Evolutionary conservation across 1,140 invertebrate genomes (phyloP), one percentile per base, ranked within the genome.

Genomic region (Stegodyphus dumicola): DNA sequence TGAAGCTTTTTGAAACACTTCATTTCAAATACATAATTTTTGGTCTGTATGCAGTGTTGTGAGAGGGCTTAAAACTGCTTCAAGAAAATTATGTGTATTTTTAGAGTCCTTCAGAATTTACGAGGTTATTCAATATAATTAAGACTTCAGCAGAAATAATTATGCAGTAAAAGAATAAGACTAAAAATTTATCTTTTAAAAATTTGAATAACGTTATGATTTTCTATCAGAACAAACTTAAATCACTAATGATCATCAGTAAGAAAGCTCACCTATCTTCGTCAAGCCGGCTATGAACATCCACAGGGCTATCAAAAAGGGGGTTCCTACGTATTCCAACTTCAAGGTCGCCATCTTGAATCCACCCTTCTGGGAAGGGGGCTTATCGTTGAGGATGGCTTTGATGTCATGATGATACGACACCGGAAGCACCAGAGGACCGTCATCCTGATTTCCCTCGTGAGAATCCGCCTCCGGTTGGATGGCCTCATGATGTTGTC

Each of bases 231-330:
- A 1, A 33, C 3, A 33, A 33, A 33, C 33, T 33, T 33, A 33
- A 3, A 33, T 33, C 33, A 33, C 3, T 1, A 33, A 33, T 1
- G 33, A 33, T 33, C 33, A 33, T 33, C 33, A 33, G 3, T 60
- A 9, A 60, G 17, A 2, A 33, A 7, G 92, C 94, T 94, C 90
- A 98, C 97, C 96, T 89, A 98, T 98, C 94, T 98, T 98, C 5
- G 96, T 96, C 88, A 98, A 91, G 90, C 96, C 97, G 33, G 96
- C 96, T 88, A 96, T 96, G 88, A 98, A 95, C 88, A 98, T 97
- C 97, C 97, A 98, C 81, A 98, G 91, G 10, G 95, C 95, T 86
- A 98, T 98, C 87, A 98, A 94, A 90, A 98, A 97, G 0, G 97
- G 96, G 5, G 95, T 95, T 90, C 97, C 95, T 0, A 98, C 96